Evolutionary conservation across 1,140 invertebrate genomes (phyloP).

Genomic region (Hyles vespertilio): DNA sequence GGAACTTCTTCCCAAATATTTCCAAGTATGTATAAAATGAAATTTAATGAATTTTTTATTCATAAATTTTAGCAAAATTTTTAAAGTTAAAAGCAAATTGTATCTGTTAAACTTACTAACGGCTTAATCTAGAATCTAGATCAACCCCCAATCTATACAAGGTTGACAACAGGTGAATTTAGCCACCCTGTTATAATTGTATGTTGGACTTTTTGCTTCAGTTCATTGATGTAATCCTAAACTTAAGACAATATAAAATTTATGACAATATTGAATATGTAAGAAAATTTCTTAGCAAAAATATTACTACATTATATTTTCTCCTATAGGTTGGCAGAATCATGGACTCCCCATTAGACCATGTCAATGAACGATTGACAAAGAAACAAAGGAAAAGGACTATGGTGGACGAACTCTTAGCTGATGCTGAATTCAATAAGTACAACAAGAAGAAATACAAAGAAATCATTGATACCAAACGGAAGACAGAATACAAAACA

Average conservation of each 20-base stretch:
- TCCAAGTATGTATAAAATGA: constrained; percentile 79
- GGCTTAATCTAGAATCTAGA: too few relatives aligned
- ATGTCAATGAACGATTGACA: constrained; percentile 85
- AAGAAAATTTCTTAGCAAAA: too few relatives aligned
- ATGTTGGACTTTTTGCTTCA: too few relatives aligned
- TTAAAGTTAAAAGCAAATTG: too few relatives aligned
- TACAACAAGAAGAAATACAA: constrained; percentile 91
- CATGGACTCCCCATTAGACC: constrained; percentile 83
- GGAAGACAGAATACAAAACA: constrained; percentile 75
- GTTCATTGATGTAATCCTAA: too few relatives aligned
- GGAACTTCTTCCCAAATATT: constrained; percentile 92
- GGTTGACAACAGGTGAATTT: neutral
- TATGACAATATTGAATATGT: too few relatives aligned
- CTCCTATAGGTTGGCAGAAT: constrained; percentile 82
- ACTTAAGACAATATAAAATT: too few relatives aligned
- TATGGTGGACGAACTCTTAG: constrained; percentile 93
- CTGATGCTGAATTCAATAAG: constrained; percentile 90
- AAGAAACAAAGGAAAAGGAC: constrained; percentile 92
- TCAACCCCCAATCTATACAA: neutral
- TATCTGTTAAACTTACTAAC: too few relatives aligned
- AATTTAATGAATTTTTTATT: neutral
- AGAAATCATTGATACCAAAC: constrained; percentile 85
- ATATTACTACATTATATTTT: too few relatives aligned
- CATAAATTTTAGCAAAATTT: too few relatives aligned
- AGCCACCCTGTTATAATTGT: too few relatives aligned